Evolutionary conservation across 2,888 invertebrate species (phyloP).

Genomic region (Aporophyla nigra): DNA sequence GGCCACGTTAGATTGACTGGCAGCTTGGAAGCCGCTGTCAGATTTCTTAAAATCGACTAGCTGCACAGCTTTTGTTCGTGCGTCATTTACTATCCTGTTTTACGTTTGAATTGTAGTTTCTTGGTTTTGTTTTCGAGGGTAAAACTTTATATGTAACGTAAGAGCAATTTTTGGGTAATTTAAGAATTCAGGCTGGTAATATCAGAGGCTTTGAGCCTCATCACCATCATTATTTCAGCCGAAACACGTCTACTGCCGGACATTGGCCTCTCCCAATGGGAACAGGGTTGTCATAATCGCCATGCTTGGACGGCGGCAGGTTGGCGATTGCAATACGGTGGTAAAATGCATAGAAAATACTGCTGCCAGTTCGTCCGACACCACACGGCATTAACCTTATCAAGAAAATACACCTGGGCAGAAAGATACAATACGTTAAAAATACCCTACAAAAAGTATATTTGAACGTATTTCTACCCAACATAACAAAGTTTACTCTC

Average conservation of each 20-base stretch:
- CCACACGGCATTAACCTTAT: no score
- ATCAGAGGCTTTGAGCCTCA: background rate
- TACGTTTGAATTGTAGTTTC: background rate
- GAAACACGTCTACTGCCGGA: no score
- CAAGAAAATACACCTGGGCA: background rate
- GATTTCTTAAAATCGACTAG: background rate
- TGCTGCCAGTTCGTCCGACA: no score
- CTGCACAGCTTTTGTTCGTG: background rate
- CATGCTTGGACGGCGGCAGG: no score
- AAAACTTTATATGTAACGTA: background rate
- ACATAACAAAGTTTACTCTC: conserved; percentile 6
- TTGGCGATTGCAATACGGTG: no score
- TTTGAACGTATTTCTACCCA: background rate
- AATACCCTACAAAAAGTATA: background rate
- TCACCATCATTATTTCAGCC: no score
- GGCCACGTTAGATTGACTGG: background rate
- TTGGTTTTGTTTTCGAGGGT: background rate
- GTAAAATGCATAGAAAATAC: no score
- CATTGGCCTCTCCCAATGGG: no score
- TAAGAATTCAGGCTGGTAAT: background rate
- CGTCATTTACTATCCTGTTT: background rate
- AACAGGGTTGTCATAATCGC: no score
- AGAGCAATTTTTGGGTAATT: background rate
- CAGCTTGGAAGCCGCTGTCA: conserved; percentile 15
- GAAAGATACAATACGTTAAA: background rate